Evolutionary conservation across 1,140 invertebrate species (phyloP).

Genomic region (Saccostrea echinata): DNA sequence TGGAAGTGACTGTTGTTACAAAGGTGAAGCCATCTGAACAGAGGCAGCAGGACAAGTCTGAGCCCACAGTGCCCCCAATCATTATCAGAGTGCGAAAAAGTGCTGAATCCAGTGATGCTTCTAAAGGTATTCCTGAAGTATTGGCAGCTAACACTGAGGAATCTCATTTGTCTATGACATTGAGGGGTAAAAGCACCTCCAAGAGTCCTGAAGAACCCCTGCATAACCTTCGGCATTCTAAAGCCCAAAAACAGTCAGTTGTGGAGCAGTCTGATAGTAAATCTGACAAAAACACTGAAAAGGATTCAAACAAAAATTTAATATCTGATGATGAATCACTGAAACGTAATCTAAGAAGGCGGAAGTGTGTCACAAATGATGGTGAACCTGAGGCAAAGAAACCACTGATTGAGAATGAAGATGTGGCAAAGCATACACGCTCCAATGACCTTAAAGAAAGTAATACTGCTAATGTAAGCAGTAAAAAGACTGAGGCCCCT

Average conservation of each 20-base stretch:
- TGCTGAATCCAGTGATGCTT: background rate
- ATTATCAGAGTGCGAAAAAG: constrained; percentile 12
- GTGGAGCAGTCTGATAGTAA: background rate
- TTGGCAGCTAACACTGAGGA: constrained; percentile 30
- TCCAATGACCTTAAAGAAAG: constrained; percentile 47
- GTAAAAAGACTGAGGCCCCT: constrained; percentile 2
- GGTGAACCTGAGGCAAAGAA: constrained; percentile 33
- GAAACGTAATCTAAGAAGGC: constrained; percentile 9
- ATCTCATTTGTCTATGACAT: constrained; percentile 38
- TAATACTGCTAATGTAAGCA: constrained; percentile 15
- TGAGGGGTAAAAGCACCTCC: background rate
- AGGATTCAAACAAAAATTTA: constrained; percentile 42
- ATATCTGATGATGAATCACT: constrained; percentile 32
- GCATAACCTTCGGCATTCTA: background rate
- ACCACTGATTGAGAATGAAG: background rate
- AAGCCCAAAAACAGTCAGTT: constrained; percentile 2
- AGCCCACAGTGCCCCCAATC: constrained; percentile 30
- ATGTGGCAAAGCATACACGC: constrained; percentile 46
- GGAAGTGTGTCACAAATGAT: background rate
- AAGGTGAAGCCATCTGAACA: background rate
- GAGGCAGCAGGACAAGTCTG: constrained; percentile 12
- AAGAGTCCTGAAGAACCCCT: constrained; percentile 4
- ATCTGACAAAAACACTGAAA: background rate
- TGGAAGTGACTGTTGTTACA: constrained; percentile 37
- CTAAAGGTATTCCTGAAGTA: constrained; percentile 37